phyloP scores from a whole-genome alignment of 2,888 invertebrate species.

The Stenoptilia bipunctidactyla region DNA sequence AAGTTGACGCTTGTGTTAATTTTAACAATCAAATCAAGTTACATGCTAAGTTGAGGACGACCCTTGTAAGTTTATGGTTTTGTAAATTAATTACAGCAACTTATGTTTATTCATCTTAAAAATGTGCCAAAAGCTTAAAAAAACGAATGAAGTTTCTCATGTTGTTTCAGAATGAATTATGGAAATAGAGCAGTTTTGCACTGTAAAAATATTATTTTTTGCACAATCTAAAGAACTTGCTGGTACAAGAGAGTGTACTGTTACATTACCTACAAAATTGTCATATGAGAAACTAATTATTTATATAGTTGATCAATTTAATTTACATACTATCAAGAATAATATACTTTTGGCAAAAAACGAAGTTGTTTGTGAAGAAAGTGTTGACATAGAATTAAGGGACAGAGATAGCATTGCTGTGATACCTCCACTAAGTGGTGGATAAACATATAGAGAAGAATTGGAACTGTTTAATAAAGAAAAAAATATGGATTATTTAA shows the following conservation, averaged over 20 bases:
- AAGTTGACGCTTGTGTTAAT: no score
- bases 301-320: constrained; percentile 71
- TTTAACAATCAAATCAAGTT: no score
- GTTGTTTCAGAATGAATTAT: constrained; percentile 45
- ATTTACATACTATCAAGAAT: constrained; percentile 75
- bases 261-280: constrained; percentile 64
- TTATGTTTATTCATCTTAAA: no score
- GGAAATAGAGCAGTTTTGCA: constrained; percentile 57
- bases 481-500: constrained; percentile 79
- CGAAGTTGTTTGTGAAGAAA: constrained; percentile 78
- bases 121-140: no score
- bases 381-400: constrained; percentile 66
- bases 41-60: no score
- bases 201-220: constrained; percentile 86
- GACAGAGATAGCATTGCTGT: constrained; percentile 88
- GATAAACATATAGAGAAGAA: constrained; percentile 70
- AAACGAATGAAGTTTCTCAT: no score
- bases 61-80: no score
- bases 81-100: no score
- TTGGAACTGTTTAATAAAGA: no score
- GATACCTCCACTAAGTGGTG: constrained; percentile 95
- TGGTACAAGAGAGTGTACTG: constrained; percentile 69
- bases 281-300: constrained; percentile 72
- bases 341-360: constrained; percentile 86
- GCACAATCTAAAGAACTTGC: constrained; percentile 89